Percentiles rank a stretch among this genome's conserved stretches.
These are phyloP conservation scores for Sceloporus undulatus DNA, from an alignment of 2,113 vertebrate genomes.

Conservation along the genomic window DNA sequence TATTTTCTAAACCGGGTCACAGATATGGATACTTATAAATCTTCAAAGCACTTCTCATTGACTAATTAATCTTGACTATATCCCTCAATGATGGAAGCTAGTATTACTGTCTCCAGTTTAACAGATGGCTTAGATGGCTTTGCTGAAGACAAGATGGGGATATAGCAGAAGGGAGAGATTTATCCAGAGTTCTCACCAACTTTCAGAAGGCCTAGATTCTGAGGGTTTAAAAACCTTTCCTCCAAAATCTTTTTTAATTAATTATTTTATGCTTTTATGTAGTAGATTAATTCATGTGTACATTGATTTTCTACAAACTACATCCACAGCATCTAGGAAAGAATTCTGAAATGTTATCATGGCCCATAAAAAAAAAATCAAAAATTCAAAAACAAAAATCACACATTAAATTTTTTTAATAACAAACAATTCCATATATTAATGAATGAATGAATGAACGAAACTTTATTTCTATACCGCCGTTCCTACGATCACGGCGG, in stretches of 20 bases:
- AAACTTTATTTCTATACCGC: too few species aligned
- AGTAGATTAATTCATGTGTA: neutral
- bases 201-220: neutral
- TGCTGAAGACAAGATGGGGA: neutral
- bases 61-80: neutral
- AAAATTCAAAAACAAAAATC: neutral
- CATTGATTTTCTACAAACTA: neutral
- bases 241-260: neutral
- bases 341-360: neutral
- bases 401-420: neutral
- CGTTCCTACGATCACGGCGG: too few species aligned
- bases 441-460: too few species aligned
- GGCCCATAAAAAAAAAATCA: neutral
- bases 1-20: neutral
- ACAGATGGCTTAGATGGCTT: neutral
- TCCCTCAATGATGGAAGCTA: neutral
- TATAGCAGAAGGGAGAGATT: neutral
- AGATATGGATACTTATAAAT: neutral
- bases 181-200: neutral
- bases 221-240: neutral
- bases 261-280: neutral
- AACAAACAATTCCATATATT: neutral
- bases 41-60: slow-evolving; percentile 16
- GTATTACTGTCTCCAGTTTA: neutral
- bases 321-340: neutral